Base-by-base conservation (phyloP, 2,888 invertebrate species). In the Pyralis farinalis region DNA sequence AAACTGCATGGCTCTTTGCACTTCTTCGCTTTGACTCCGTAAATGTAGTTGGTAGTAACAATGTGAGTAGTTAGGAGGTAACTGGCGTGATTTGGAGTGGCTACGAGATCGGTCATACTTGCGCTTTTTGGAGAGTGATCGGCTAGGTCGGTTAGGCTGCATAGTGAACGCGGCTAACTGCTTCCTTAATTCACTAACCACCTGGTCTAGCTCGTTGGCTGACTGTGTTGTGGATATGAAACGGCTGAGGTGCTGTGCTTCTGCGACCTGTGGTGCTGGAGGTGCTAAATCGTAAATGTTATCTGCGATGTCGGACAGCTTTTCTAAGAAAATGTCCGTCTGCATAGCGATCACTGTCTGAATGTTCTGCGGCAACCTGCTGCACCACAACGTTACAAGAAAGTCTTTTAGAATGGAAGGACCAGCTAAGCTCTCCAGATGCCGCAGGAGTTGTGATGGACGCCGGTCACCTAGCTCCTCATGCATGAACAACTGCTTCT, bases 401-500 rank as follows among this genome's bases (percentile, higher is more conserved):
- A 52, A 47, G 6, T 46, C 46, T 1, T 49, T 39, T 0, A 47
- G 43, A 6, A 55, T 32, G 4, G 6, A 11, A 1, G 43, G 42
- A 1, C 54, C 50, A 0, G 53, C 48, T 3, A 50, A 33, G 28
- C 34, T 12, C 20, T 45, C 45, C 8, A 53, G 36, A 32, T 52
- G 51, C 7, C 51, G 43, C 1, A 46, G 34, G 22, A 51, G 53
- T 16, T 50, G 47, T 5, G 51, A 52, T 0, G 51, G 50, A 7
- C 47, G 49, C 6, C 53, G 28, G 12, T 55, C 51, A 0, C 46
- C 53, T 0, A 50, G 29, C 31, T 50, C 46, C 21, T 50, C 47
- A 3, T 49, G 49, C 6, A 47, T 12, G 3, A 31, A 12, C 12
- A 51, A 34, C 25, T 53, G 49, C 21, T 46, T 46, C 0, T 51